Evolutionary conservation across 2,797 vertebrate genomes (phyloP).

Genomic region (Hirundo rustica): DNA sequence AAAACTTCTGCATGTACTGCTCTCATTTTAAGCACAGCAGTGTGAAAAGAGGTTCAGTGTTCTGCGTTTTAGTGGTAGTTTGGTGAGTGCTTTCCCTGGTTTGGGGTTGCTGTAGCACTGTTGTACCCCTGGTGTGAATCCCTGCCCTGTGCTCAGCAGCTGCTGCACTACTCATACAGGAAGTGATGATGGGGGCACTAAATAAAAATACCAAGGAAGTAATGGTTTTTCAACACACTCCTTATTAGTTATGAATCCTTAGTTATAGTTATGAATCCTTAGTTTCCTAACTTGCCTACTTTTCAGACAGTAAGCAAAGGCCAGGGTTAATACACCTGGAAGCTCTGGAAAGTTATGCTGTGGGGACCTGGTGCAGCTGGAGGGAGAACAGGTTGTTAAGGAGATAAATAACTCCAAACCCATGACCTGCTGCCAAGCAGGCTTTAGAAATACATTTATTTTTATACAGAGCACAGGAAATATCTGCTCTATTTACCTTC

Average conservation of each 20-base stretch:
- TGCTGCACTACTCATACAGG: background rate
- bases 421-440: background rate
- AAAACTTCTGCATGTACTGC: rapidly evolving
- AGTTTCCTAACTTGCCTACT: background rate
- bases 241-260: too few relatives aligned
- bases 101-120: background rate
- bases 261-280: background rate
- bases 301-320: background rate
- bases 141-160: background rate
- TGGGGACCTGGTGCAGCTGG: background rate
- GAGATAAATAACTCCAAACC: background rate
- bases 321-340: background rate
- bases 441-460: background rate
- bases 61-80: background rate
- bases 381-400: background rate
- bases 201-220: background rate
- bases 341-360: background rate
- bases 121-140: background rate
- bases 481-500: too few relatives aligned
- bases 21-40: background rate
- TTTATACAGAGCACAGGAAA: too few relatives aligned
- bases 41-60: background rate
- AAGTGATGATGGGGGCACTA: background rate
- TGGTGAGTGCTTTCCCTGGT: background rate
- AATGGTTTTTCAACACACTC: background rate